phyloP scores from a whole-genome alignment of 2,113 vertebrate species.

The Pollimyrus isidori region DNA sequence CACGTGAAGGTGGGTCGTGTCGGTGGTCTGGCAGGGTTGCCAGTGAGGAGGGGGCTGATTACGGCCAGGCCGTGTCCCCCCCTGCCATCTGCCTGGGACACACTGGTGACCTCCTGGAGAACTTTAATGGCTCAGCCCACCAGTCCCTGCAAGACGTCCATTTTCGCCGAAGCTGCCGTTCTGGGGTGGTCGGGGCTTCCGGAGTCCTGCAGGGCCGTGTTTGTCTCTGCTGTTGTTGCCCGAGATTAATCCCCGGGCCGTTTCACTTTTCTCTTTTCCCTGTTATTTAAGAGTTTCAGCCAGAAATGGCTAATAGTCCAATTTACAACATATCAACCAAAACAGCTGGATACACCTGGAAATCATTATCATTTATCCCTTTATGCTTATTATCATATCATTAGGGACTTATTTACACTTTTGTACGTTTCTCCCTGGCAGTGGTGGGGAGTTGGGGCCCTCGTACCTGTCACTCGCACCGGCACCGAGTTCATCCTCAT shows the following conservation, averaged over 20 bases:
- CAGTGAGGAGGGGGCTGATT: background rate
- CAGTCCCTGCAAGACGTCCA: background rate
- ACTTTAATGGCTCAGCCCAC: background rate
- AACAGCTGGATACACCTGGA: slow-evolving; percentile 8
- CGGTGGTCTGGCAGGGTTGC: background rate
- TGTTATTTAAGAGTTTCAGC: slow-evolving; percentile 21
- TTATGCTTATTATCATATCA: slow-evolving; percentile 20
- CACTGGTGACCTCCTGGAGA: too few species aligned
- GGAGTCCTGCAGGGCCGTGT: background rate
- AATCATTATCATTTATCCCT: slow-evolving; percentile 8
- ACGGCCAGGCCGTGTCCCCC: background rate
- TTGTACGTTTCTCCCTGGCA: background rate
- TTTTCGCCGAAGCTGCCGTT: background rate
- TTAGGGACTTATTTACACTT: slow-evolving; percentile 11
- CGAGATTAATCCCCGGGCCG: background rate
- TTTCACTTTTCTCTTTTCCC: background rate
- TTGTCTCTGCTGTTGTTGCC: background rate
- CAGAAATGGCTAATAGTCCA: slow-evolving; percentile 13
- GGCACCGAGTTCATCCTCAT: background rate
- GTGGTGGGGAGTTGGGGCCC: background rate
- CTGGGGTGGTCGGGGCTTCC: background rate
- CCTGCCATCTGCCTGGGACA: background rate
- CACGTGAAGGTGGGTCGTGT: background rate
- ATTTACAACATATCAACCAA: slow-evolving; percentile 23
- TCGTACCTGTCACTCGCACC: background rate